Conservation (phyloP, 35 echinoderm and acorn worm species). For the Ophioderma brevispina region DNA sequence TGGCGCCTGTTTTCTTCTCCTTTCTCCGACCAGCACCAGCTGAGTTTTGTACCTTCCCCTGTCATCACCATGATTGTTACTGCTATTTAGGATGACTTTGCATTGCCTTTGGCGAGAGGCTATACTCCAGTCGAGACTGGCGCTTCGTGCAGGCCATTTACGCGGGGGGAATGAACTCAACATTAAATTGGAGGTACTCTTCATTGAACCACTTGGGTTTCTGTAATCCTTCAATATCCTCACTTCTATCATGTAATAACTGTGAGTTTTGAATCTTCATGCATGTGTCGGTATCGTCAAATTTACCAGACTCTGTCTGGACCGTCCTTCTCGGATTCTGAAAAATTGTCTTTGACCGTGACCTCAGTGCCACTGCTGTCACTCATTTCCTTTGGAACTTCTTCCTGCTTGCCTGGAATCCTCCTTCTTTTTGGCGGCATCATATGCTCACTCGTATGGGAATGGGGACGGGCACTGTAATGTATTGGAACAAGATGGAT, state of each 20-base stretch:
- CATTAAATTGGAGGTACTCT: neutral
- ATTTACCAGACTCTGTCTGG: neutral
- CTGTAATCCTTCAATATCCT: neutral
- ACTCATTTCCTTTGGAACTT: neutral
- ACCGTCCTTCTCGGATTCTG: neutral
- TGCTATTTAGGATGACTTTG: constrained; percentile 5
- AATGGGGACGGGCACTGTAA: constrained; percentile 91
- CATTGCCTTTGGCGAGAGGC: neutral
- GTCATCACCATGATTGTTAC: neutral
- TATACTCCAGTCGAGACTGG: constrained; percentile 78
- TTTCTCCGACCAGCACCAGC: neutral
- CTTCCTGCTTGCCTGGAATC: constrained; percentile 1
- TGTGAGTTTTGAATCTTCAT: neutral
- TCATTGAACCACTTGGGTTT: neutral
- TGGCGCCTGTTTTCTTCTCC: neutral
- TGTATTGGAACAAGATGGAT: constrained; percentile 87
- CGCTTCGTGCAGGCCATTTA: constrained; percentile 75
- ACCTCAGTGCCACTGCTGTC: neutral
- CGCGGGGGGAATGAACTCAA: neutral
- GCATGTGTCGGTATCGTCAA: neutral
- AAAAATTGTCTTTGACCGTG: neutral
- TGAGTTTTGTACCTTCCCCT: constrained; percentile 5
- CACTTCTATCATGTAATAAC: neutral
- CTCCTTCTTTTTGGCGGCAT: constrained; percentile 32
- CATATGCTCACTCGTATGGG: constrained; percentile 63